Percentiles rank a stretch among this genome's conserved stretches.
Conservation (phyloP, 92 coral and sea anemone species). For the Pocillopora grandis region DNA sequence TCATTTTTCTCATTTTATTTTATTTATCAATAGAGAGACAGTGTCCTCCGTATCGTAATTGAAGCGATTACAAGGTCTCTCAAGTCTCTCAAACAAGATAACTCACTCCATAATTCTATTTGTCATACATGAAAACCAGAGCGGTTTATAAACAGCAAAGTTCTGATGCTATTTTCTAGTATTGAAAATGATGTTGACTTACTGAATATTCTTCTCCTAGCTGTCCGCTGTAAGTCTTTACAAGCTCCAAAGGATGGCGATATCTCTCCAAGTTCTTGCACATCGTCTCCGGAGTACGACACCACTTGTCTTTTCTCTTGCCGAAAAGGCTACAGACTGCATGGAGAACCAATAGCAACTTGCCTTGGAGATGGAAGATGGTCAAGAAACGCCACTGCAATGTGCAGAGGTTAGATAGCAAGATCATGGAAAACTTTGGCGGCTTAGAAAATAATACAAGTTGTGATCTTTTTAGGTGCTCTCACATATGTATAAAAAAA, state of each 20-base stretch:
- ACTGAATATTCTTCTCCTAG: not conserved
- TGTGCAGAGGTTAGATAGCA: slow-evolving; percentile 23
- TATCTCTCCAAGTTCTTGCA: slow-evolving; percentile 20
- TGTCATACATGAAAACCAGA: too few species aligned
- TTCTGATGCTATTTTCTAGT: too few species aligned
- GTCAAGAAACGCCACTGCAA: slow-evolving; percentile 33
- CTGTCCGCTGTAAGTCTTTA: slow-evolving; percentile 24
- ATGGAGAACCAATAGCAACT: slow-evolving; percentile 50
- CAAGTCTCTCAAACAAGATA: too few species aligned
- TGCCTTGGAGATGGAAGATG: slow-evolving; percentile 61
- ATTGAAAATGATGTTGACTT: not conserved
- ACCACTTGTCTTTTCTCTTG: slow-evolving; percentile 58
- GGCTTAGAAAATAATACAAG: not conserved
- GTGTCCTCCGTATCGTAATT: too few species aligned
- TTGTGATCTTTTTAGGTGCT: not conserved
- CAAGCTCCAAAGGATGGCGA: slow-evolving; percentile 22
- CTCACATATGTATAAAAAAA: too few species aligned
- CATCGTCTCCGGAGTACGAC: slow-evolving; percentile 31
- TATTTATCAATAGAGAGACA: too few species aligned
- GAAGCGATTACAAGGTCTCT: too few species aligned
- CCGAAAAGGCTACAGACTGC: slow-evolving; percentile 52
- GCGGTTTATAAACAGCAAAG: too few species aligned
- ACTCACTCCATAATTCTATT: too few species aligned
- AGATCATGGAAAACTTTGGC: not conserved
- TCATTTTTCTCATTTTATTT: too few species aligned